These are phyloP conservation scores for Zaprionus africanus DNA, from an alignment of 1,140 invertebrate genomes.

Conservation along the genomic window DNA sequence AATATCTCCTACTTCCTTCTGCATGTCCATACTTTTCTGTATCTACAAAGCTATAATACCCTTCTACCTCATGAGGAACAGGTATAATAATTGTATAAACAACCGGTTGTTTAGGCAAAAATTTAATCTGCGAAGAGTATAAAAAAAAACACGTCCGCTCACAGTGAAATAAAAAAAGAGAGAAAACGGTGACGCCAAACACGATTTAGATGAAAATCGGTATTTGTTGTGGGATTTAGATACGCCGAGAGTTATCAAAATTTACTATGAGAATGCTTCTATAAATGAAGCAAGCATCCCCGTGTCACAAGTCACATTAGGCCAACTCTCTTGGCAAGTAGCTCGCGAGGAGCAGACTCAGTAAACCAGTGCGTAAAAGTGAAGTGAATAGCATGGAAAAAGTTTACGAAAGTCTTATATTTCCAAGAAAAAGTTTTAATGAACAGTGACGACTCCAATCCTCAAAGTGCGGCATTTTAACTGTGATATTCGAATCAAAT, in stretches of 20 bases:
- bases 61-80: too few species aligned
- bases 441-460: background rate
- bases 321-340: slow-evolving; percentile 5
- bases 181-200: background rate
- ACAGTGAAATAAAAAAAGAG: too few species aligned
- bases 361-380: background rate
- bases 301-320: slow-evolving; percentile 56
- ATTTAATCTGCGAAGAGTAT: too few species aligned
- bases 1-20: too few species aligned
- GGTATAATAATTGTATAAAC: too few species aligned
- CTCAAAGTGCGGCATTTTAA: background rate
- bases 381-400: slow-evolving; percentile 62
- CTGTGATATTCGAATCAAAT: slow-evolving; percentile 59
- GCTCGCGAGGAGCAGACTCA: background rate
- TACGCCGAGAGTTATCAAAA: slow-evolving; percentile 27
- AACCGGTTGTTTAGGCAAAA: too few species aligned
- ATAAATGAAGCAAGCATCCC: slow-evolving; percentile 33
- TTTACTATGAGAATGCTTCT: slow-evolving; percentile 28
- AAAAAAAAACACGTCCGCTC: too few species aligned
- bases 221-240: slow-evolving; percentile 64
- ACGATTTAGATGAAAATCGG: slow-evolving; percentile 41
- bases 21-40: too few species aligned
- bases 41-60: too few species aligned
- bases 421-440: slow-evolving; percentile 55
- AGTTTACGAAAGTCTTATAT: slow-evolving; percentile 32